Evolutionary conservation across 2,113 vertebrate species (phyloP), one percentile per base, ranked within the genome.

Genomic region (Macroglossus sobrinus): DNA sequence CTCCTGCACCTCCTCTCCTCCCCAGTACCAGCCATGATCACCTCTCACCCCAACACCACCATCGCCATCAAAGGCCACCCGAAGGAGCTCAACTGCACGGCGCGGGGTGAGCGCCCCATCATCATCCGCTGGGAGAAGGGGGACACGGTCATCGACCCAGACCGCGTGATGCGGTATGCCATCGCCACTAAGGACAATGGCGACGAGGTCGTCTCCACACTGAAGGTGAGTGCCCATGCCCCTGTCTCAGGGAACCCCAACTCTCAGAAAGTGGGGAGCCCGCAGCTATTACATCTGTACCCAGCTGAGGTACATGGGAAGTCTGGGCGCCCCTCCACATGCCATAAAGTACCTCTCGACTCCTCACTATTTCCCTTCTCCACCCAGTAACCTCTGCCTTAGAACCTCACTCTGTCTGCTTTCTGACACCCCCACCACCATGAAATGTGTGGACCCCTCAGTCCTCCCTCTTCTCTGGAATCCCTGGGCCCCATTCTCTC

Each of bases 121-220:
- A 99, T 99, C 97, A 99, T 99, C 97, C 99, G 99, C 98, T 99
- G 99, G 99, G 99, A 99, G 98, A 99, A 99, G 90, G 99, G 99
- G 0, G 99, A 99, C 98, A 99, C 99, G 0, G 99, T 99, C 97
- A 99, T 99, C 28, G 99, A 99, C 98, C 99, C 99, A 0, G 99
- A 99, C 98, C 99, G 99, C 35, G 99, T 99, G 98, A 98, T 99
- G 97, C 99, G 99, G 40, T 99, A 99, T 22, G 98, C 99, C 97
- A 99, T 99, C 84, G 98, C 99, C 98, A 99, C 99, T 86, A 99
- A 99, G 96, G 99, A 99, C 98, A 99, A 99, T 6, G 99, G 99
- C 0, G 99, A 99, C 9, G 99, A 99, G 98, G 99, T 99, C 91
- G 98, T 99, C 98, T 99, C 99, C 86, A 99, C 99, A 0, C 99